phyloP scores from a whole-genome alignment of 64 coral and sea anemone species.

The Stichodactyla helianthus region DNA sequence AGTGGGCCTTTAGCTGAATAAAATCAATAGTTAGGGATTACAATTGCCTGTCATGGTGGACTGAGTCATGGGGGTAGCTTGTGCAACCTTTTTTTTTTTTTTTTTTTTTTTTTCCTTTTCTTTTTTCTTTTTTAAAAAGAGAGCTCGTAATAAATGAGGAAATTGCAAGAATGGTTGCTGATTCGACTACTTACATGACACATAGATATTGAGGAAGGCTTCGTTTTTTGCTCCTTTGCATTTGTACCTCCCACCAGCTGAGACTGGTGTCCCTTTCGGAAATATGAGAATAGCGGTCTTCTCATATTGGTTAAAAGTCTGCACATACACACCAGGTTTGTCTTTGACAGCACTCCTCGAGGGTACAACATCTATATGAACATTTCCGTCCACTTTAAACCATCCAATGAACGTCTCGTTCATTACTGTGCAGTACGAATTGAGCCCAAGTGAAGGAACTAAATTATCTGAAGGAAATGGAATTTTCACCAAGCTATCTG shows the following conservation, averaged over 20 bases:
- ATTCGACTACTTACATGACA: not conserved
- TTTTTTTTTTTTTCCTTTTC: too few species aligned
- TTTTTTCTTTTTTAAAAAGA: too few species aligned
- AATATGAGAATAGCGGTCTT: not conserved
- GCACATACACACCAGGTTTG: not conserved
- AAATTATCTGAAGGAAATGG: not conserved
- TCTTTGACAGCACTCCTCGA: not conserved
- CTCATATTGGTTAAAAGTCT: not conserved
- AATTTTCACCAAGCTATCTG: not conserved
- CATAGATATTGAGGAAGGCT: not conserved
- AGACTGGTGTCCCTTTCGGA: not conserved
- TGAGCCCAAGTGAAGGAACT: not conserved
- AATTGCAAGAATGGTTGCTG: too few species aligned
- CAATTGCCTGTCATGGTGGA: too few species aligned
- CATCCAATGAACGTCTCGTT: conserved; percentile 13
- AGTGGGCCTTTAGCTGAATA: too few species aligned
- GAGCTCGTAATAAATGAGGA: too few species aligned
- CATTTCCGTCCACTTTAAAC: conserved; percentile 8
- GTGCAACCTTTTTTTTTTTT: too few species aligned
- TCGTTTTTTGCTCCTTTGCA: not conserved
- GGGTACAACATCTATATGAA: not conserved
- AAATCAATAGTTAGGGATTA: too few species aligned
- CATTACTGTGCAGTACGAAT: not conserved
- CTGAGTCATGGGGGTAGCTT: too few species aligned
- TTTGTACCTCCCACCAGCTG: not conserved